A percentile compares a stretch with the other conserved stretches of the same genome.
phyloP scores from a whole-genome alignment of 2,113 vertebrate species.

The Benitochromis conjunctus region DNA sequence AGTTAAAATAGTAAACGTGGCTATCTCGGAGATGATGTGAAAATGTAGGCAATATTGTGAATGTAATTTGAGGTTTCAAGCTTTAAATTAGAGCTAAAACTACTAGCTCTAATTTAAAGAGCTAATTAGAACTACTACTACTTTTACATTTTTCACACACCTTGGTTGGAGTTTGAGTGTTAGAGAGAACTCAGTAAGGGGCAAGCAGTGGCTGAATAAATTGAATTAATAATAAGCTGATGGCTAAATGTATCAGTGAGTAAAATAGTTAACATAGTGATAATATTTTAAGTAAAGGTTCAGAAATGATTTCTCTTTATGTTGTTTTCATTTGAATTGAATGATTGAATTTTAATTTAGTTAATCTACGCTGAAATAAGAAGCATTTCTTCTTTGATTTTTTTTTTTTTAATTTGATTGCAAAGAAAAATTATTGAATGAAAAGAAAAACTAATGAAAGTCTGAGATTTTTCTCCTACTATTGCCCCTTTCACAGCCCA shows the following conservation, averaged over 20 bases:
- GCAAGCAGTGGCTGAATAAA: neutral
- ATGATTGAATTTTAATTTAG: fast-evolving
- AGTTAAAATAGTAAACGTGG: neutral
- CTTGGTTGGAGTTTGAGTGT: neutral
- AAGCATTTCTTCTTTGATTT: neutral
- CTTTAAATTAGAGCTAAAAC: neutral
- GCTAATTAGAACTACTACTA: neutral
- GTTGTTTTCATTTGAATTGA: neutral
- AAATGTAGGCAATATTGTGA: neutral
- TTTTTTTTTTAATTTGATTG: too few species aligned
- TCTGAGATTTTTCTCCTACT: neutral
- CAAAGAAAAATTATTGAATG: neutral
- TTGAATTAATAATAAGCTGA: neutral
- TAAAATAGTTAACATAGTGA: neutral
- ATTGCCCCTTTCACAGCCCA: neutral
- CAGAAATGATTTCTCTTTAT: neutral
- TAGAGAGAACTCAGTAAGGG: neutral
- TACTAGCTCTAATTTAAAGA: neutral
- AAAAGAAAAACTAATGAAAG: neutral
- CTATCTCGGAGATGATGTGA: neutral
- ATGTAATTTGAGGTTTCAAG: neutral
- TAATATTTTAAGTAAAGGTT: fast-evolving
- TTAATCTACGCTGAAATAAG: fast-evolving
- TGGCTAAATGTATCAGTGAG: too few species aligned
- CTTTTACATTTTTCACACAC: neutral